These are phyloP conservation scores for Heliothis virescens DNA, from an alignment of 1,140 invertebrate species.

Conservation along the genomic window DNA sequence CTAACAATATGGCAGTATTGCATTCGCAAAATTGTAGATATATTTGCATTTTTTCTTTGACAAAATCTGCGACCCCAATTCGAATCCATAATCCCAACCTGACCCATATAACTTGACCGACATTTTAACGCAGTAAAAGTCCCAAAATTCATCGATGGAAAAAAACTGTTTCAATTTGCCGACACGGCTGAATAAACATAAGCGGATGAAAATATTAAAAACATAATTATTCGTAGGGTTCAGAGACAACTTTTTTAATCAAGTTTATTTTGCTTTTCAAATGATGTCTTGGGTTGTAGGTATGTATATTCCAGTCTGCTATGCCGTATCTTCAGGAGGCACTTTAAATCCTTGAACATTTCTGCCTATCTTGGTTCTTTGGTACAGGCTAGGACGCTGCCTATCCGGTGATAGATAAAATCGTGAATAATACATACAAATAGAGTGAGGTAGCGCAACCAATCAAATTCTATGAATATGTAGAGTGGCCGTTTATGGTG, in stretches of 20 bases:
- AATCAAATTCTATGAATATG: slow-evolving; percentile 42
- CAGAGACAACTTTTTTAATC: no score
- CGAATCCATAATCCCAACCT: slow-evolving; percentile 23
- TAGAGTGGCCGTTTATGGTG: slow-evolving; percentile 22
- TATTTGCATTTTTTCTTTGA: slow-evolving; percentile 28
- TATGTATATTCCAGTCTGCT: neutral
- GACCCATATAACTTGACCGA: slow-evolving; percentile 33
- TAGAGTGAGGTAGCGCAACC: slow-evolving; percentile 18
- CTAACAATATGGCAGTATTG: neutral
- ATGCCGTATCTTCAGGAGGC: neutral
- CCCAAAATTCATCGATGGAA: slow-evolving; percentile 18
- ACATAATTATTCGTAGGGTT: no score
- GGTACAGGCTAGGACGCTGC: slow-evolving; percentile 15
- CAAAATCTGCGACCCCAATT: slow-evolving; percentile 19
- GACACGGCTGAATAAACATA: neutral
- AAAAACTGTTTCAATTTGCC: neutral
- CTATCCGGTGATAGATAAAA: slow-evolving; percentile 12
- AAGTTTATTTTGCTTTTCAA: neutral
- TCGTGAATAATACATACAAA: slow-evolving; percentile 41
- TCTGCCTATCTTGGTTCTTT: neutral
- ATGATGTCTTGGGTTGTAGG: neutral
- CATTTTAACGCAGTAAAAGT: slow-evolving; percentile 10
- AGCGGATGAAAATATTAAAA: no score
- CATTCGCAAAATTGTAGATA: neutral
- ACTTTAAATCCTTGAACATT: slow-evolving; percentile 11